Percentiles rank a stretch among this genome's conserved stretches.
phyloP scores from a whole-genome alignment of 2,797 vertebrate genomes.

The Pteropus rufus region DNA sequence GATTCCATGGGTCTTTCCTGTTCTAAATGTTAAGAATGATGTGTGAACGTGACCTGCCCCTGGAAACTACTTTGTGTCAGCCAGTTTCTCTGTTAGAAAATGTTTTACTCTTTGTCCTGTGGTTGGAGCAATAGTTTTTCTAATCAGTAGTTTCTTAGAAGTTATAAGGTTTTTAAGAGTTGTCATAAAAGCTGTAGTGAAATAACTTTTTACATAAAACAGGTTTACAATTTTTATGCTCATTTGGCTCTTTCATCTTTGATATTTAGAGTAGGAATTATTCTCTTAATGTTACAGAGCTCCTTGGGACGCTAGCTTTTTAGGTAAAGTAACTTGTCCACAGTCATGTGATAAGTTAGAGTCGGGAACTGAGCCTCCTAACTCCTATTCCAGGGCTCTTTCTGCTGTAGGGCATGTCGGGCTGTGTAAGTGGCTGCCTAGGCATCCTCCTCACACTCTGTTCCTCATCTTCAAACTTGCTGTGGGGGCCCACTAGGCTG shows the following conservation, averaged over 20 bases:
- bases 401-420: neutral
- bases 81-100: neutral
- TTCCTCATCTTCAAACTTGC: neutral
- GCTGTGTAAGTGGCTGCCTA: neutral
- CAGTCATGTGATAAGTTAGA: neutral
- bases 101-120: neutral
- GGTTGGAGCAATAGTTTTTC: neutral
- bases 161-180: neutral
- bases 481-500: neutral
- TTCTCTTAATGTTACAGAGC: neutral
- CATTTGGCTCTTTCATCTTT: neutral
- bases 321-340: neutral
- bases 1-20: neutral
- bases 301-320: neutral
- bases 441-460: neutral
- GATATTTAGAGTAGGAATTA: neutral
- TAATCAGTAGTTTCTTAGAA: neutral
- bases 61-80: neutral
- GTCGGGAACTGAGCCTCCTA: neutral
- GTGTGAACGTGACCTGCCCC: neutral
- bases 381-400: neutral
- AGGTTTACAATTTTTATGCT: neutral
- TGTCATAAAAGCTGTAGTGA: neutral
- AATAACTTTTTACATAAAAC: neutral
- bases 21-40: neutral